phyloP scores from a whole-genome alignment of 2,113 vertebrate genomes.

The Astur gentilis region DNA sequence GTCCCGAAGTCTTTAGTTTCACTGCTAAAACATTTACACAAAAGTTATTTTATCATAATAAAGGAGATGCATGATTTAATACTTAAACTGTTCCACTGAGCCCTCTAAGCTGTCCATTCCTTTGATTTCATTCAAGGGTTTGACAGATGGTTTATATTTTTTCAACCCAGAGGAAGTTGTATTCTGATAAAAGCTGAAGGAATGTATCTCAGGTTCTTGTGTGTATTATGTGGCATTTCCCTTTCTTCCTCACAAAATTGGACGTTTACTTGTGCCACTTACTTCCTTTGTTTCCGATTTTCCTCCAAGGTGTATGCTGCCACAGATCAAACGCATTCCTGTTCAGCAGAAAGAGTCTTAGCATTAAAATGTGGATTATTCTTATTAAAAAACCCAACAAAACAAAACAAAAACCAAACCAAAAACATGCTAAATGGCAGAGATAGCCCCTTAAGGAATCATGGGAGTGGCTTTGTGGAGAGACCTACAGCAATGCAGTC shows the following conservation, averaged over 20 bases:
- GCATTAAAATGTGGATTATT: conserved; percentile 18
- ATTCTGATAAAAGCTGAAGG: conserved; percentile 36
- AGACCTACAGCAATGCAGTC: conserved; percentile 77
- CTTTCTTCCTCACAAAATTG: conserved; percentile 4
- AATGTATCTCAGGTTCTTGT: conserved; percentile 31
- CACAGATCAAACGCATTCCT: not conserved
- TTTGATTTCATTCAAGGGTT: conserved; percentile 44
- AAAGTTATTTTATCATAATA: conserved; percentile 43
- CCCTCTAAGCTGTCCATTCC: conserved; percentile 10
- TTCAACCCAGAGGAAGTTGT: conserved; percentile 8
- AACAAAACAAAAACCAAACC: not conserved
- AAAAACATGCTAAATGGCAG: conserved; percentile 18
- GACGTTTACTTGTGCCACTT: not conserved
- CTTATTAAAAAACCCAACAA: not conserved
- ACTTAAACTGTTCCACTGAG: conserved; percentile 20
- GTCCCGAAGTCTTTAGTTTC: not conserved
- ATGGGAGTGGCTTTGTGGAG: conserved; percentile 67
- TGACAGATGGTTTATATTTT: conserved; percentile 58
- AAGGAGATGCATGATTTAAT: conserved; percentile 52
- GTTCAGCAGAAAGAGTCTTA: not conserved
- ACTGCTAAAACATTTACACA: conserved; percentile 20
- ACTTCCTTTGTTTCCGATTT: not conserved
- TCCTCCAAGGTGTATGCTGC: conserved; percentile 11
- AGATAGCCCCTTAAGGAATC: conserved; percentile 60
- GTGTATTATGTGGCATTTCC: not conserved